Conservation (phyloP, 2,113 vertebrate genomes). For the Pelmatolapia mariae region DNA sequence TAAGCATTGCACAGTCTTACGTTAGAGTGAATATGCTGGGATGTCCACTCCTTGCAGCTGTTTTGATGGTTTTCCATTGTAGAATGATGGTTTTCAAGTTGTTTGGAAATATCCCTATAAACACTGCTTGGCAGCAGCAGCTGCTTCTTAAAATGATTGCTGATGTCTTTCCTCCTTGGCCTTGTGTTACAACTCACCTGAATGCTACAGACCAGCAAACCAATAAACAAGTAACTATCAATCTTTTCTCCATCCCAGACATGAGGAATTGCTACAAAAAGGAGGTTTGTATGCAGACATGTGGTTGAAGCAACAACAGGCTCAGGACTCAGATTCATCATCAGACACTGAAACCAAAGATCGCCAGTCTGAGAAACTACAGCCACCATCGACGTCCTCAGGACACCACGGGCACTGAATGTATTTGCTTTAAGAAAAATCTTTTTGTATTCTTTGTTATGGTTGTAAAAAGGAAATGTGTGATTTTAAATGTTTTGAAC, state of each 20-base stretch:
- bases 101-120: too few relatives aligned
- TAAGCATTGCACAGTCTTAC: too few relatives aligned
- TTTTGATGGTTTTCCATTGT: too few relatives aligned
- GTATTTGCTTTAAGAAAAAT: background rate
- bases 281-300: background rate
- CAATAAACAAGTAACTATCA: too few relatives aligned
- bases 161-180: too few relatives aligned
- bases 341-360: slow-evolving; percentile 77
- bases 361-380: slow-evolving; percentile 73
- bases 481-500: background rate
- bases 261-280: background rate
- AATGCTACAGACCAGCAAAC: too few relatives aligned
- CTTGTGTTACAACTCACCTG: too few relatives aligned
- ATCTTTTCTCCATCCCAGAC: background rate
- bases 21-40: too few relatives aligned
- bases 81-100: too few relatives aligned
- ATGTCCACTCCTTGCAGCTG: too few relatives aligned
- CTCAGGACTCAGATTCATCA: slow-evolving; percentile 62
- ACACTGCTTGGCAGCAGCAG: too few relatives aligned
- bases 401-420: slow-evolving; percentile 43
- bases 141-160: too few relatives aligned
- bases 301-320: background rate
- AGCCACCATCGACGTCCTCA: slow-evolving; percentile 55
- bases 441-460: background rate
- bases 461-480: background rate